A percentile compares a stretch with the other conserved stretches of the same genome.
phyloP scores from a whole-genome alignment of 2,888 invertebrate genomes.

The Andrena praecox region DNA sequence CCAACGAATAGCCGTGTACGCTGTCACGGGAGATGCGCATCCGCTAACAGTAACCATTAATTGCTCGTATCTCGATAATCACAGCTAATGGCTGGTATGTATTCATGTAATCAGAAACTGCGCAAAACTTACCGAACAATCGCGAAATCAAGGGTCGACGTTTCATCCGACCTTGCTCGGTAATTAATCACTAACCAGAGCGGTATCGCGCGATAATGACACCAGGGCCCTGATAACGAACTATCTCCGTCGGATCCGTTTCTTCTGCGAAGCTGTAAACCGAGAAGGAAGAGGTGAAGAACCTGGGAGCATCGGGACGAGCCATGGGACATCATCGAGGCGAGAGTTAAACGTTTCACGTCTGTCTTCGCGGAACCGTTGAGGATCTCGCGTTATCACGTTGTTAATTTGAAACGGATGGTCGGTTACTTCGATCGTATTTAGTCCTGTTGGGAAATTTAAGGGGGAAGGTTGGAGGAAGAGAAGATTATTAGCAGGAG shows the following conservation, averaged over 20 bases:
- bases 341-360: background rate
- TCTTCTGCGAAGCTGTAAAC: slow-evolving; percentile 52
- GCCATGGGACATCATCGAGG: background rate
- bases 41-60: background rate
- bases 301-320: background rate
- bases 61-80: background rate
- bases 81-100: too few relatives aligned
- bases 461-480: too few relatives aligned
- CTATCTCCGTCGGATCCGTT: slow-evolving; percentile 52
- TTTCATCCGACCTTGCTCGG: slow-evolving; percentile 64
- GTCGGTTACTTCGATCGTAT: too few relatives aligned
- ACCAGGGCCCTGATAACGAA: slow-evolving; percentile 61
- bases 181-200: slow-evolving; percentile 69
- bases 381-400: too few relatives aligned
- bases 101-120: background rate
- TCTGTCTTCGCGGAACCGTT: background rate
- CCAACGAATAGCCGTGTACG: too few relatives aligned
- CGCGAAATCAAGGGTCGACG: background rate
- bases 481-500: too few relatives aligned
- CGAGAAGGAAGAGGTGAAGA: slow-evolving; percentile 36
- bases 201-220: slow-evolving; percentile 69
- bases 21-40: too few relatives aligned
- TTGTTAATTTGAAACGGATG: too few relatives aligned
- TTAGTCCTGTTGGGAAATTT: too few relatives aligned
- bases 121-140: background rate